Percentiles rank a stretch among this genome's conserved stretches.
phyloP scores from a whole-genome alignment of 1,140 invertebrate genomes.

The Vanessa atalanta region DNA sequence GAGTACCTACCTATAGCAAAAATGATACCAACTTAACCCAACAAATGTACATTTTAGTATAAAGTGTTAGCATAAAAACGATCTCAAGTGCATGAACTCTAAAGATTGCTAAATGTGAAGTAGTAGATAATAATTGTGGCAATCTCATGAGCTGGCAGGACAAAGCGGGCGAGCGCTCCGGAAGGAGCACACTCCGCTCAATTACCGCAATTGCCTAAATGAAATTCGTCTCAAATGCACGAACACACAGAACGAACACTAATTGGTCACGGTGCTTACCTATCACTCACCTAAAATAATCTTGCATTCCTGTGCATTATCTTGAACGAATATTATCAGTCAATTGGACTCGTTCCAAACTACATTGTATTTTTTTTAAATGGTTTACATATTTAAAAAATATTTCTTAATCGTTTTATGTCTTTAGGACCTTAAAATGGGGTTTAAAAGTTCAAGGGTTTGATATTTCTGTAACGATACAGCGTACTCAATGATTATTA shows the following conservation, averaged over 20 bases:
- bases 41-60: no score
- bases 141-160: constrained; percentile 42
- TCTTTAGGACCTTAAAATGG: no score
- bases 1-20: no score
- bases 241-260: constrained; percentile 53
- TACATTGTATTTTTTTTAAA: constrained; percentile 23
- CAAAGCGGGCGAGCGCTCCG: constrained; percentile 63
- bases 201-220: constrained; percentile 79
- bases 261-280: constrained; percentile 78
- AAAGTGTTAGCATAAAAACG: no score
- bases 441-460: no score
- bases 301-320: constrained; percentile 43
- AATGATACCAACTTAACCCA: no score
- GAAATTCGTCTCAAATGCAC: constrained; percentile 71
- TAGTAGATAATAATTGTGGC: constrained; percentile 33
- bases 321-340: constrained; percentile 33
- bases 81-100: no score
- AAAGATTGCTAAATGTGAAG: constrained; percentile 13
- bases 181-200: constrained; percentile 67
- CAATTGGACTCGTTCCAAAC: constrained; percentile 21
- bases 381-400: not conserved
- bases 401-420: no score
- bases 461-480: no score
- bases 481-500: no score
- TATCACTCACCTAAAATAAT: constrained; percentile 51